phyloP scores from a whole-genome alignment of 2,113 vertebrate genomes.

The Ptilonorhynchus violaceus region DNA sequence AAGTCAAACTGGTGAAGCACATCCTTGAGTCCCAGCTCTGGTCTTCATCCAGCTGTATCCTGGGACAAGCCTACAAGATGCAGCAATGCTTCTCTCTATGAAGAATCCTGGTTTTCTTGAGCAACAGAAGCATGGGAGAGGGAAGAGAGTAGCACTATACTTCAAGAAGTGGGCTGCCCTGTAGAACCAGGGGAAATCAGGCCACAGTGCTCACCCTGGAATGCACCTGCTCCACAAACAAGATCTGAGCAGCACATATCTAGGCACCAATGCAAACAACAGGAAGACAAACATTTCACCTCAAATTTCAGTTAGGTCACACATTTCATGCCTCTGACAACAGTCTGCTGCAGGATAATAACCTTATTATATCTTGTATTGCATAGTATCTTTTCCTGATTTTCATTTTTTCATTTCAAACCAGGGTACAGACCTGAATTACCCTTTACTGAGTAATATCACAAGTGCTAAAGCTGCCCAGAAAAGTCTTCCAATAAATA shows the following conservation, averaged over 20 bases:
- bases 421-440: neutral
- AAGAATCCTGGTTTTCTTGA: neutral
- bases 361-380: neutral
- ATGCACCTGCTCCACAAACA: neutral
- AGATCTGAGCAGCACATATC: fast-evolving
- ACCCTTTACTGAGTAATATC: neutral
- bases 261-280: neutral
- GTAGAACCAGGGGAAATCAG: neutral
- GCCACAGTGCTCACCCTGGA: neutral
- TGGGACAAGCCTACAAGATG: neutral
- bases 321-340: neutral
- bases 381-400: neutral
- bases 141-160: neutral
- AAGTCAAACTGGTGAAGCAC: neutral
- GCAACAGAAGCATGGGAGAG: neutral
- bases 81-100: neutral
- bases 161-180: neutral
- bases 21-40: neutral
- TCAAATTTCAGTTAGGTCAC: neutral
- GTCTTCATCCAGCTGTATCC: neutral
- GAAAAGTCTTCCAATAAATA: neutral
- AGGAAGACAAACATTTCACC: neutral
- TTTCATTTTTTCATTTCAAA: neutral
- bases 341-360: neutral
- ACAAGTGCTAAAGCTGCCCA: neutral